phyloP scores from a whole-genome alignment of 2,888 invertebrate genomes.

The Augochlorella aurata region DNA sequence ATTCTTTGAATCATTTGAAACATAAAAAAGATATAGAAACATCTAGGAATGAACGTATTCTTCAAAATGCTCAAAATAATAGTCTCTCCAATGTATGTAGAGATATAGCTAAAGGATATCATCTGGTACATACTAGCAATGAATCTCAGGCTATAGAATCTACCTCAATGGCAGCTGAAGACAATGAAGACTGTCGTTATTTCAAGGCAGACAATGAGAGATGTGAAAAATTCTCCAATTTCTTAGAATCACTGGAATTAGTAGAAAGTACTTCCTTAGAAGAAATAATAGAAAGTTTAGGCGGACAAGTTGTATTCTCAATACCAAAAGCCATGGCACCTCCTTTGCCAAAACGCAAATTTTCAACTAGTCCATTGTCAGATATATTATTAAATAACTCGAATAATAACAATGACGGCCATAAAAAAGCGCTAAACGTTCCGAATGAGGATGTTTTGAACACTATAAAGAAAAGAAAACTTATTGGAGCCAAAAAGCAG shows the following conservation, averaged over 20 bases:
- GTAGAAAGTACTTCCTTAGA: conserved; percentile 63
- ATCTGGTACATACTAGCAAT: conserved; percentile 3
- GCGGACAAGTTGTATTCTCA: conserved; percentile 67
- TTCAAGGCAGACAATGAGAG: conserved; percentile 71
- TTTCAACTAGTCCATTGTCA: conserved; percentile 72
- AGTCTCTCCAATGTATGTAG: conserved; percentile 21
- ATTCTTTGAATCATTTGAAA: conserved; percentile 9
- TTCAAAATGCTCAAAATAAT: conserved; percentile 4
- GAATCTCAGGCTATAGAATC: conserved; percentile 15
- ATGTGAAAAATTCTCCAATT: conserved; percentile 71
- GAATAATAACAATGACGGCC: conserved; percentile 76
- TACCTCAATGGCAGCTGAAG: conserved; percentile 41
- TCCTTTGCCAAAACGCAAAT: conserved; percentile 73
- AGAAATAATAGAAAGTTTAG: conserved; percentile 69
- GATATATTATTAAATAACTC: conserved; percentile 75
- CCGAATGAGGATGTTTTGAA: conserved; percentile 63
- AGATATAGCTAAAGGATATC: neutral
- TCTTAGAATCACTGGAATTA: conserved; percentile 69
- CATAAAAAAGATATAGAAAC: conserved; percentile 8
- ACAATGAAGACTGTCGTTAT: conserved; percentile 74
- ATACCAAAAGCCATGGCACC: conserved; percentile 73
- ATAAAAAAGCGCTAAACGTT: conserved; percentile 56
- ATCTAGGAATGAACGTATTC: neutral
- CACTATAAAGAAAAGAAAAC: conserved; percentile 72
- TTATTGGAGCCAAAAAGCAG: conserved; percentile 74